Conservation (phyloP, 1,140 invertebrate species). For the Agrilus planipennis region DNA sequence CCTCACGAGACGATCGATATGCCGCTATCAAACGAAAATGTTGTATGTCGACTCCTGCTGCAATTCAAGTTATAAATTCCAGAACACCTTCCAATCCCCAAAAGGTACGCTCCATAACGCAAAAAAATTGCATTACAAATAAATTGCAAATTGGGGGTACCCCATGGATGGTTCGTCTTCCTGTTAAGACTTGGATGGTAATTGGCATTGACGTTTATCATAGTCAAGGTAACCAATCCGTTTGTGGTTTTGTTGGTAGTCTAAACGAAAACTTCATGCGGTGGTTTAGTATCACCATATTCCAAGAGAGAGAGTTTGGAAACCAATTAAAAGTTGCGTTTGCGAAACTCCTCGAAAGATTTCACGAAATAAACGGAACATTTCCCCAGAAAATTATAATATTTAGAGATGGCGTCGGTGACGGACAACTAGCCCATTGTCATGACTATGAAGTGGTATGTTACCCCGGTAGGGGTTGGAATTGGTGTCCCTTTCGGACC, state of each 20-base stretch:
- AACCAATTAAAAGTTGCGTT: constrained; percentile 63
- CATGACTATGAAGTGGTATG: constrained; percentile 66
- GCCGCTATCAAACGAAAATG: constrained; percentile 79
- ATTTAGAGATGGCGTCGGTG: constrained; percentile 85
- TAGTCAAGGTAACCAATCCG: constrained; percentile 36
- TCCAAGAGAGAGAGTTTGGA: constrained; percentile 58
- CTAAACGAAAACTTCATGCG: constrained; percentile 50
- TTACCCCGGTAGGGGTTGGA: too few relatives aligned
- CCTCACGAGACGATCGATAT: constrained; percentile 73
- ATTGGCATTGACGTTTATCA: constrained; percentile 87
- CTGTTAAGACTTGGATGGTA: constrained; percentile 66
- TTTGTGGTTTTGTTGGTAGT: constrained; percentile 60
- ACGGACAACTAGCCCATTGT: constrained; percentile 66
- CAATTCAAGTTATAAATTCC: constrained; percentile 67
- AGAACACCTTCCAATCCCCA: constrained; percentile 57
- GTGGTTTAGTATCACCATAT: constrained; percentile 52
- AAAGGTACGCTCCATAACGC: constrained; percentile 62
- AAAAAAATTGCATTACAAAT: constrained; percentile 91
- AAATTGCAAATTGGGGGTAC: constrained; percentile 93
- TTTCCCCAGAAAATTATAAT: constrained; percentile 73
- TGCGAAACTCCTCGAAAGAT: constrained; percentile 52
- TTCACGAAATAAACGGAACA: constrained; percentile 50
- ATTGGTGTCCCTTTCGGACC: too few relatives aligned
- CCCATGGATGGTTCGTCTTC: constrained; percentile 76
- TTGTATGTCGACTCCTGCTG: constrained; percentile 64